phyloP scores from a whole-genome alignment of 1,140 invertebrate genomes.

The Drosophila tsacasi region DNA sequence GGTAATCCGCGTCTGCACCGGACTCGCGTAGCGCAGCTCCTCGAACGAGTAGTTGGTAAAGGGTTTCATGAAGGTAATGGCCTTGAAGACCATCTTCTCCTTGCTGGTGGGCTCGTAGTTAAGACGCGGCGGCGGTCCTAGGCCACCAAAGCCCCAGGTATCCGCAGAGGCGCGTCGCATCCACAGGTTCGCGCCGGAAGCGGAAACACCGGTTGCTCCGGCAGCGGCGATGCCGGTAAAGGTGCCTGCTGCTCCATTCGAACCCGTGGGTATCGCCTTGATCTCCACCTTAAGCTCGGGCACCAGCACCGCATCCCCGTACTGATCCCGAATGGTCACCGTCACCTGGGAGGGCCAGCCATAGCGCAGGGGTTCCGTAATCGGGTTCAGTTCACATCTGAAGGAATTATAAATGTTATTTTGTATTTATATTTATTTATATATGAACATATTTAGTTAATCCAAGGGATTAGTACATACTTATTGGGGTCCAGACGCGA shows the following conservation, averaged over 20 bases:
- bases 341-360: conserved; percentile 93
- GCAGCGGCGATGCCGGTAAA: conserved; percentile 16
- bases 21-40: conserved; percentile 92
- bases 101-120: conserved; percentile 94
- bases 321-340: conserved; percentile 96
- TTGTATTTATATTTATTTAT: background rate
- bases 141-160: conserved; percentile 50
- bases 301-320: conserved; percentile 94
- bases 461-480: conserved; percentile 57
- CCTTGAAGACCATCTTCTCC: conserved; percentile 97
- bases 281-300: conserved; percentile 92
- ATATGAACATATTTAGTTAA: background rate
- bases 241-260: conserved; percentile 80
- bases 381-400: conserved; percentile 92
- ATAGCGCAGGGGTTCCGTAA: conserved; percentile 91
- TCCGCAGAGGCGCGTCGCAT: conserved; percentile 26
- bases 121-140: conserved; percentile 89
- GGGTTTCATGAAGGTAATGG: conserved; percentile 96
- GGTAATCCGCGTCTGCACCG: conserved; percentile 88
- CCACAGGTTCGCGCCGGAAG: conserved; percentile 44
- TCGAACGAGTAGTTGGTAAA: conserved; percentile 99
- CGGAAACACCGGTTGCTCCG: conserved; percentile 47
- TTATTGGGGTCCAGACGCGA: conserved; percentile 94
- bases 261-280: conserved; percentile 75
- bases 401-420: background rate